These are phyloP conservation scores for Desmophyllum pertusum DNA, from an alignment of 92 coral and sea anemone species.

Conservation along the genomic window DNA sequence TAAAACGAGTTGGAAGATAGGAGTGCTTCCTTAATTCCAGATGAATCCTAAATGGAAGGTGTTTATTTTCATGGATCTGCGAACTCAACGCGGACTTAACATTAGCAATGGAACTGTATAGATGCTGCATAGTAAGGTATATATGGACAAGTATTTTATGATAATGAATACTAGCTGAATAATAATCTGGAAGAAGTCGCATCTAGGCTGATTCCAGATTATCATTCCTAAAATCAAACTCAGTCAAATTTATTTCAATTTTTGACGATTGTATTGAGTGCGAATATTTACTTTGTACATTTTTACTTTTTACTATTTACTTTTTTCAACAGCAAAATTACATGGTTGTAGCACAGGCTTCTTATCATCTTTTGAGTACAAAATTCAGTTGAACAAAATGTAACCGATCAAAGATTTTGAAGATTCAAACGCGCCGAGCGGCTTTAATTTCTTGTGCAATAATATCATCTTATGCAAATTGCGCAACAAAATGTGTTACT, in stretches of 20 bases:
- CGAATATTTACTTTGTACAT: not conserved
- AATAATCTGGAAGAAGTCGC: not conserved
- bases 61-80: not conserved
- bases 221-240: not conserved
- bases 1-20: not conserved
- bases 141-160: not conserved
- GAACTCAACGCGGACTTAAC: not conserved
- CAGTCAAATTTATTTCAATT: not conserved
- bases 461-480: constrained; percentile 7
- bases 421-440: not conserved
- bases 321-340: not conserved
- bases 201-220: not conserved
- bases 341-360: not conserved
- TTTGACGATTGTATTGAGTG: not conserved
- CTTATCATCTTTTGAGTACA: not conserved
- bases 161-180: not conserved
- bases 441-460: not conserved
- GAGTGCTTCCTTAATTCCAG: not conserved
- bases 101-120: not conserved
- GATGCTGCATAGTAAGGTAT: not conserved
- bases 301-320: too few relatives aligned
- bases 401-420: not conserved
- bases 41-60: not conserved
- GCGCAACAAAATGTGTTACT: not conserved
- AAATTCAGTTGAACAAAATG: not conserved